These are phyloP conservation scores for Palythoa grandis DNA, from an alignment of 92 coral and sea anemone genomes.

Conservation along the genomic window DNA sequence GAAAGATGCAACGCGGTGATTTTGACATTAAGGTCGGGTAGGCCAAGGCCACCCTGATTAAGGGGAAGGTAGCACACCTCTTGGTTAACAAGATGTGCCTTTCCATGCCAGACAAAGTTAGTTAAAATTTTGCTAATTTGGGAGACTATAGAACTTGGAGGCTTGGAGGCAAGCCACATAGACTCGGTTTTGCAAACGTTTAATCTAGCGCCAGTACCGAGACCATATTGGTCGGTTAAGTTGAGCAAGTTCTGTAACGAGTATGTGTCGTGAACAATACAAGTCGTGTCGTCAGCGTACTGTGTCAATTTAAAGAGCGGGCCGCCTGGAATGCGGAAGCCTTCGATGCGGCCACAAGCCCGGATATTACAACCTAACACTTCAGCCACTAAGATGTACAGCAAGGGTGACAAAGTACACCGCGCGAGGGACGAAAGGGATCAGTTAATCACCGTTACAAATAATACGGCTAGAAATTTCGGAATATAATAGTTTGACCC, in stretches of 20 bases:
- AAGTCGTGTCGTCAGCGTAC: too few species aligned
- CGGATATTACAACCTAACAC: too few species aligned
- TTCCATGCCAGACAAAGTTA: slow-evolving; percentile 18
- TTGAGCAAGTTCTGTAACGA: too few species aligned
- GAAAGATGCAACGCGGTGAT: background rate
- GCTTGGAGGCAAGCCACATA: slow-evolving; percentile 41
- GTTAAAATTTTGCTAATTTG: background rate
- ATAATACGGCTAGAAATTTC: too few species aligned
- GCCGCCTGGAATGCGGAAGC: slow-evolving; percentile 36
- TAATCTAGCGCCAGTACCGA: slow-evolving; percentile 21
- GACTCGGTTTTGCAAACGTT: slow-evolving; percentile 43
- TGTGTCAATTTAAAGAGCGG: too few species aligned
- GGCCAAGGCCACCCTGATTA: background rate
- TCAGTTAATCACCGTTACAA: too few species aligned
- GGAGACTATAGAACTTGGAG: background rate
- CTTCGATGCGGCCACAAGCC: background rate
- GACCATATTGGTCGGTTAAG: too few species aligned
- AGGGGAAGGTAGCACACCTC: slow-evolving; percentile 10
- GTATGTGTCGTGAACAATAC: too few species aligned
- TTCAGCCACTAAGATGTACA: too few species aligned
- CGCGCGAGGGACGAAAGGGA: too few species aligned
- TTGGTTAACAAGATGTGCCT: slow-evolving; percentile 6
- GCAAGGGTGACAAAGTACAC: too few species aligned
- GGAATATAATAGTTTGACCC: too few species aligned
- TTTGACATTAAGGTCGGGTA: background rate